These are phyloP conservation scores for Elgaria multicarinata DNA, from an alignment of 2,113 vertebrate species.

Conservation along the genomic window DNA sequence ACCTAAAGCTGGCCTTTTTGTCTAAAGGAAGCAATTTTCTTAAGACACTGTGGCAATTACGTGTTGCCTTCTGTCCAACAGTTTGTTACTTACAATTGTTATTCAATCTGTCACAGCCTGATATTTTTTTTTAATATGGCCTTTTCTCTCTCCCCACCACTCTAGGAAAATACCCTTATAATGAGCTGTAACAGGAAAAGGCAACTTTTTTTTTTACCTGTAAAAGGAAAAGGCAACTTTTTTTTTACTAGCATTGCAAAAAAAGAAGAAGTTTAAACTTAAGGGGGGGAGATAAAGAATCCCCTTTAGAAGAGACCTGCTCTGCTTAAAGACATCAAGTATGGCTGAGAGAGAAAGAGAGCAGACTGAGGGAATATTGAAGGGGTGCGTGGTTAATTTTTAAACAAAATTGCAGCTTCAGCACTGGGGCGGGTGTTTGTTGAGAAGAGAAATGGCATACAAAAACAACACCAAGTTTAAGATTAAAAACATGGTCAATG, in stretches of 20 bases:
- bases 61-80: slow-evolving; percentile 74
- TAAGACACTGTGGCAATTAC: slow-evolving; percentile 74
- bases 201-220: slow-evolving; percentile 35
- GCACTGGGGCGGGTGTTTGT: not conserved
- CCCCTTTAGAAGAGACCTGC: not conserved
- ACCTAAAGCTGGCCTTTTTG: slow-evolving; percentile 82
- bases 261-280: slow-evolving; percentile 49
- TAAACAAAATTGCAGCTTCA: too few relatives aligned
- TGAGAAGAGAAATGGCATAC: not conserved
- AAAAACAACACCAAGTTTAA: not conserved
- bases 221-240: slow-evolving; percentile 46
- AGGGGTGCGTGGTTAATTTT: not conserved
- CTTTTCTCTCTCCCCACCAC: not conserved
- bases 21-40: slow-evolving; percentile 82
- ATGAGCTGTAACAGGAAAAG: slow-evolving; percentile 49
- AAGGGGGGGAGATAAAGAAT: not conserved
- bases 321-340: not conserved
- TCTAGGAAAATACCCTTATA: slow-evolving; percentile 49
- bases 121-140: slow-evolving; percentile 58
- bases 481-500: not conserved
- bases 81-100: slow-evolving; percentile 77
- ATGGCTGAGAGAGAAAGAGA: not conserved
- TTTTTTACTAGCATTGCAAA: too few relatives aligned
- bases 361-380: not conserved
- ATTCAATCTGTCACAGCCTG: slow-evolving; percentile 78